A percentile compares a stretch with the other conserved stretches of the same genome.
Evolutionary conservation across 2,888 invertebrate genomes (phyloP).

Genomic region (Ramazzottius varieornatus): DNA sequence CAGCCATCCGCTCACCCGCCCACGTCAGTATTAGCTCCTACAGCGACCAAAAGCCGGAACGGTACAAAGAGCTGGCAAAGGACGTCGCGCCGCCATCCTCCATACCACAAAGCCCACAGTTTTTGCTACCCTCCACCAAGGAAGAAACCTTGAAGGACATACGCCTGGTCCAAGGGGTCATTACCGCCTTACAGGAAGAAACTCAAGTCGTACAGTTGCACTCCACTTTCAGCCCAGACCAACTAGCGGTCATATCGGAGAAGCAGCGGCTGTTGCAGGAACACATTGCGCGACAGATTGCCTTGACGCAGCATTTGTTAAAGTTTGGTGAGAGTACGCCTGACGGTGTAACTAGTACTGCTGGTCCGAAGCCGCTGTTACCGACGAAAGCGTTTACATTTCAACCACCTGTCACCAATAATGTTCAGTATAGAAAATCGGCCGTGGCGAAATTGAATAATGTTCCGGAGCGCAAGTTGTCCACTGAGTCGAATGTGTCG

Average conservation of each 20-base stretch:
- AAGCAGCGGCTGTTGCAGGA: not conserved
- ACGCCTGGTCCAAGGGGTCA: not conserved
- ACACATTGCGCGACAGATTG: not conserved
- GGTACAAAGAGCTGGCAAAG: not conserved
- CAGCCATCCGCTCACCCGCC: not conserved
- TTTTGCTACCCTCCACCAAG: not conserved
- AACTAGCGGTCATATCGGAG: not conserved
- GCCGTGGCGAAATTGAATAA: no score
- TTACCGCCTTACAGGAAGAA: not conserved
- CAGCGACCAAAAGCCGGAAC: not conserved
- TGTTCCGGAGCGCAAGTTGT: no score
- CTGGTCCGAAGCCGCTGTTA: no score
- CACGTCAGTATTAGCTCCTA: slow-evolving; percentile 1
- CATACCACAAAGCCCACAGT: not conserved
- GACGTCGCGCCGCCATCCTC: not conserved
- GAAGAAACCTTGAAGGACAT: not conserved
- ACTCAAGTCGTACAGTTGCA: not conserved
- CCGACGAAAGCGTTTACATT: no score
- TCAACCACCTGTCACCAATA: no score
- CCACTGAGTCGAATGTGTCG: no score
- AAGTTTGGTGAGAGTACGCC: not conserved
- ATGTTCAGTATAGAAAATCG: no score
- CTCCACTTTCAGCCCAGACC: not conserved
- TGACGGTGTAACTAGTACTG: no score
- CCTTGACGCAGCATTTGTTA: not conserved